phyloP scores from a whole-genome alignment of 2,113 vertebrate species.

The Argyrosomus japonicus region DNA sequence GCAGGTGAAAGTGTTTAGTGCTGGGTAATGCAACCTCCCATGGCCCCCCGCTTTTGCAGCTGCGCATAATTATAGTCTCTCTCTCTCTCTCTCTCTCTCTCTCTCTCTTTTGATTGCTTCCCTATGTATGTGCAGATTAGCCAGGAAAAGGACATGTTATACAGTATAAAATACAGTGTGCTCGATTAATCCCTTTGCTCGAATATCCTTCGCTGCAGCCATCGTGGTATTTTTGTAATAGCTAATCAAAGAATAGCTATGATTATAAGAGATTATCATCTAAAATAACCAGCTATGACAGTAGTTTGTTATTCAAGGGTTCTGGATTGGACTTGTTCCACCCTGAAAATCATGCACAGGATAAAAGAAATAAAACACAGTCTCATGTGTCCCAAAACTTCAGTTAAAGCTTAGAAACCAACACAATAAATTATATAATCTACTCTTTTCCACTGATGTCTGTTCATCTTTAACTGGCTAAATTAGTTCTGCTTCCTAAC shows the following conservation, averaged over 20 bases:
- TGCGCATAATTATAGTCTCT: constrained; percentile 72
- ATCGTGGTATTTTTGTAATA: constrained; percentile 11
- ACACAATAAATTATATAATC: neutral
- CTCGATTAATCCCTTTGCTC: constrained; percentile 40
- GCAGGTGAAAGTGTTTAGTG: constrained; percentile 82
- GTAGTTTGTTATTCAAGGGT: constrained; percentile 12
- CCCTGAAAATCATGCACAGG: neutral
- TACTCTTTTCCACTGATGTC: neutral
- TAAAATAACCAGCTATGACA: neutral
- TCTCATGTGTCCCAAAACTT: neutral
- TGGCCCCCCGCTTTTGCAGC: constrained; percentile 72
- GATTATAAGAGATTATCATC: constrained; percentile 18
- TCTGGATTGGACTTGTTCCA: neutral
- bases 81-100: constrained; percentile 37
- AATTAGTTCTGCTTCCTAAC: constrained; percentile 23
- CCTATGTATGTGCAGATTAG: constrained; percentile 89
- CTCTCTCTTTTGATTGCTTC: constrained; percentile 80
- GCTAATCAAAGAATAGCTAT: constrained; percentile 25
- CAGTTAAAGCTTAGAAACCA: constrained; percentile 10
- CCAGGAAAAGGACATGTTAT: constrained; percentile 88
- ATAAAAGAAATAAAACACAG: neutral
- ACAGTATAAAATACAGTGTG: constrained; percentile 62
- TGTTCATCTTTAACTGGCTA: neutral
- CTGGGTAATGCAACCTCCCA: constrained; percentile 66
- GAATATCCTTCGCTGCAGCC: neutral